Evolutionary conservation across 2,113 vertebrate genomes (phyloP), one percentile per base, ranked within the genome.

Genomic region (Dendropsophus ebraccatus): DNA sequence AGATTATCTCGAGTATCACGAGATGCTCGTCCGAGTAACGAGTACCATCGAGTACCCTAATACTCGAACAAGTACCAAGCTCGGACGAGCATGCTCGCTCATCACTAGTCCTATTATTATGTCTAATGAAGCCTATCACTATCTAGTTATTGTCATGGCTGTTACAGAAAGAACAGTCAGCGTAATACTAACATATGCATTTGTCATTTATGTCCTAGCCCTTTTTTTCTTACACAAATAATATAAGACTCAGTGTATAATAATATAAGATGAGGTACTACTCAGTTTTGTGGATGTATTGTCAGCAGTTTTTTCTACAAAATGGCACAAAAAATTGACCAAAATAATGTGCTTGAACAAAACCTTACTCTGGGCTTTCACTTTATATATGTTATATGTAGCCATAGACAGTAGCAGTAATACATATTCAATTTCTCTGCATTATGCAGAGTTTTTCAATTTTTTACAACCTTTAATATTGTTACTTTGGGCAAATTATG

Each of bases 111-210:
- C 17, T 69, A 35, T 35, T 21, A 35, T 69, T 69, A 69, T 41
- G 32, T 41, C 17, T 70, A 70, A 70, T 70, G 67, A 70, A 70
- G 35, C 35, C 35, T 41, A 70, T 70, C 67, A 70, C 67, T 30
- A 25, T 28, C 73, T 50, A 17, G 41, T 14, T 21, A 14, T 74
- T 47, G 41, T 74, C 45, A 37, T 47, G 72, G 72, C 41, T 74
- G 41, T 74, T 76, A 30, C 37, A 50, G 14, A 50, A 76, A 50
- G 21, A 76, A 76, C 47, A 76, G n/a, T 50, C n/a, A 76, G 73
- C 45, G 28, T 10, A 49, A 17, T 30, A 23, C 73, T 50, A 76
- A 76, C 41, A 28, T 73, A 41, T 74, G 72, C 72, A 74, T 47
- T 47, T 74, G 72, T 21, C 72, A 47, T 49, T 74, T n/a, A 73